Percentiles rank a stretch among this genome's conserved stretches.
phyloP scores from a whole-genome alignment of 2,888 invertebrate genomes.

The Gibbula magus region DNA sequence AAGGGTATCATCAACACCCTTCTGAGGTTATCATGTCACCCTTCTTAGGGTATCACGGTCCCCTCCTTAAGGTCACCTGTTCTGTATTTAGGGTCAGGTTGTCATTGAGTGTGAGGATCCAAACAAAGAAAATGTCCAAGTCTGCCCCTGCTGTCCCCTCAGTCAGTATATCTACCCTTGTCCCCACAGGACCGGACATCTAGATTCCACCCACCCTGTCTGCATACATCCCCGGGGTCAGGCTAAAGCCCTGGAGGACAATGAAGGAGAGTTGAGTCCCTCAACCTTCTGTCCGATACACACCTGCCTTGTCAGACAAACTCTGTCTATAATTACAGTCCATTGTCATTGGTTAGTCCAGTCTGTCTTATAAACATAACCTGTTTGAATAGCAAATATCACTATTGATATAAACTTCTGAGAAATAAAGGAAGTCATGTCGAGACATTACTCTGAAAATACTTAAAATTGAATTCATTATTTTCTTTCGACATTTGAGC shows the following conservation, averaged over 20 bases:
- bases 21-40: too few relatives aligned
- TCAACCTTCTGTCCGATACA: not conserved
- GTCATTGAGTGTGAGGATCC: too few relatives aligned
- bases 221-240: not conserved
- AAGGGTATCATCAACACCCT: too few relatives aligned
- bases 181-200: not conserved
- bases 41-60: too few relatives aligned
- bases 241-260: not conserved
- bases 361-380: not conserved
- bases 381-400: not conserved
- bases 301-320: not conserved
- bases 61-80: too few relatives aligned
- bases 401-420: not conserved
- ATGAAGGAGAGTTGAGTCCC: not conserved
- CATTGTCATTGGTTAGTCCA: not conserved
- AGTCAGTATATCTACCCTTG: too few relatives aligned
- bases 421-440: not conserved
- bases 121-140: too few relatives aligned
- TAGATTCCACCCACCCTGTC: not conserved
- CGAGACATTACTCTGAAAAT: not conserved
- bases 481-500: not conserved
- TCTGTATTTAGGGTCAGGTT: too few relatives aligned
- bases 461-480: not conserved
- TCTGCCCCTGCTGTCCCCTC: too few relatives aligned
- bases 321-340: not conserved